These are phyloP conservation scores for Paelopatides confundens DNA, from an alignment of 53 echinoderm and acorn worm species.

Conservation along the genomic window DNA sequence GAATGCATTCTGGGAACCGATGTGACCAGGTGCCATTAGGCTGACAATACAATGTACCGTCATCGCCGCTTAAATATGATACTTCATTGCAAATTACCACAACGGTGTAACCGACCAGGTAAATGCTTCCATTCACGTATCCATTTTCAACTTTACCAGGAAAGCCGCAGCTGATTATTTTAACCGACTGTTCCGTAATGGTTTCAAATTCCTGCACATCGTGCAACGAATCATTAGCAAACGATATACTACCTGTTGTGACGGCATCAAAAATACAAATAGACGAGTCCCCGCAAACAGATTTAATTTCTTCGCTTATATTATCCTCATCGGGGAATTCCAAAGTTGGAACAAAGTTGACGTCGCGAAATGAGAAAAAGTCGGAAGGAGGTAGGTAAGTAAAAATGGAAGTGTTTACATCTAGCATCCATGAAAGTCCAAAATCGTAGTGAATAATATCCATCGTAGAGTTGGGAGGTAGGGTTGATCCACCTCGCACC, in stretches of 20 bases:
- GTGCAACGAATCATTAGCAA: slow-evolving; percentile 60
- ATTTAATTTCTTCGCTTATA: slow-evolving; percentile 59
- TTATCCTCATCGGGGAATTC: slow-evolving; percentile 48
- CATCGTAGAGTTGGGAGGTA: slow-evolving; percentile 28
- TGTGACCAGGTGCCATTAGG: neutral
- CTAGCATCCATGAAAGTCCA: slow-evolving; percentile 62
- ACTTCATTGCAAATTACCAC: neutral
- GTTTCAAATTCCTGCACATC: neutral
- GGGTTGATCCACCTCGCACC: slow-evolving; percentile 49
- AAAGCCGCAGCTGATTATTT: slow-evolving; percentile 68
- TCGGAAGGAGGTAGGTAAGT: slow-evolving; percentile 65
- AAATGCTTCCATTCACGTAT: neutral
- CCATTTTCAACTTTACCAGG: slow-evolving; percentile 61
- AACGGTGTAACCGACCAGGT: neutral
- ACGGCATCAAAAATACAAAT: slow-evolving; percentile 56
- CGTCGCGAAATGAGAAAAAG: slow-evolving; percentile 50
- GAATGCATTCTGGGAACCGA: neutral
- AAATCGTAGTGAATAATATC: slow-evolving; percentile 44
- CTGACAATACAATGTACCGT: neutral
- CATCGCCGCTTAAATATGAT: neutral
- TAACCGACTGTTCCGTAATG: slow-evolving; percentile 50
- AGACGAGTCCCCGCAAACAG: slow-evolving; percentile 59
- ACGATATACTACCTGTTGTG: slow-evolving; percentile 47
- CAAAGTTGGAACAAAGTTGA: slow-evolving; percentile 52
- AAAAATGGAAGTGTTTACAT: slow-evolving; percentile 53